Evolutionary conservation across 2,113 vertebrate genomes (phyloP).

Genomic region (Psittacara wagleri): DNA sequence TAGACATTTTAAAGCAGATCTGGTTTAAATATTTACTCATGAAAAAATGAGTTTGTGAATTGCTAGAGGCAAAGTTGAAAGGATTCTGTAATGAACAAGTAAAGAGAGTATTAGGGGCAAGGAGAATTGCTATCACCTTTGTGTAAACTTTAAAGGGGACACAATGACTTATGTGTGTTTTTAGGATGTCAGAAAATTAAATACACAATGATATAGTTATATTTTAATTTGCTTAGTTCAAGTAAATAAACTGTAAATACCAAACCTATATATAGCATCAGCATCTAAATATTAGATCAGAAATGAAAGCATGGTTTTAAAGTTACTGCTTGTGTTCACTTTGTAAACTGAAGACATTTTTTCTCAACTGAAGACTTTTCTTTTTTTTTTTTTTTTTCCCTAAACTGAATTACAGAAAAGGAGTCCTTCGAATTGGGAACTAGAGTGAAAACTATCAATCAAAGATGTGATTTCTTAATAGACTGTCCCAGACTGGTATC

Average conservation of each 20-base stretch:
- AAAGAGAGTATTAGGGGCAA: slow-evolving; percentile 43
- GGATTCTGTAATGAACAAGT: slow-evolving; percentile 66
- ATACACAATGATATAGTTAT: slow-evolving; percentile 14
- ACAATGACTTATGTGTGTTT: slow-evolving; percentile 39
- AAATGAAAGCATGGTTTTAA: not conserved
- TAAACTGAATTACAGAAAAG: not conserved
- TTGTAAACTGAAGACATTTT: not conserved
- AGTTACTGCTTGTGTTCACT: not conserved
- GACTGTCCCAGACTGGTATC: not conserved
- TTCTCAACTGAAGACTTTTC: not conserved
- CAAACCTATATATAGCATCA: not conserved
- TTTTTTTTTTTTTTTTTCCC: not conserved
- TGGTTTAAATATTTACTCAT: slow-evolving; percentile 79
- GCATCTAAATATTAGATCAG: not conserved
- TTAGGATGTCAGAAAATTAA: slow-evolving; percentile 49
- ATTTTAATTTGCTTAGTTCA: slow-evolving; percentile 38
- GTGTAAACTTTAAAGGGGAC: slow-evolving; percentile 42
- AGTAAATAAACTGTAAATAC: slow-evolving; percentile 48
- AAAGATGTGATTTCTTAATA: not conserved
- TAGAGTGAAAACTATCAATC: not conserved
- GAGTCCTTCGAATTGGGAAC: not conserved
- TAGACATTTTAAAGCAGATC: slow-evolving; percentile 67
- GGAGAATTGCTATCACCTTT: slow-evolving; percentile 34
- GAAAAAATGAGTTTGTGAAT: slow-evolving; percentile 62
- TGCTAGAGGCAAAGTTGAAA: slow-evolving; percentile 70